phyloP scores from a whole-genome alignment of 2,888 invertebrate genomes.

The Coelinius sp. region DNA sequence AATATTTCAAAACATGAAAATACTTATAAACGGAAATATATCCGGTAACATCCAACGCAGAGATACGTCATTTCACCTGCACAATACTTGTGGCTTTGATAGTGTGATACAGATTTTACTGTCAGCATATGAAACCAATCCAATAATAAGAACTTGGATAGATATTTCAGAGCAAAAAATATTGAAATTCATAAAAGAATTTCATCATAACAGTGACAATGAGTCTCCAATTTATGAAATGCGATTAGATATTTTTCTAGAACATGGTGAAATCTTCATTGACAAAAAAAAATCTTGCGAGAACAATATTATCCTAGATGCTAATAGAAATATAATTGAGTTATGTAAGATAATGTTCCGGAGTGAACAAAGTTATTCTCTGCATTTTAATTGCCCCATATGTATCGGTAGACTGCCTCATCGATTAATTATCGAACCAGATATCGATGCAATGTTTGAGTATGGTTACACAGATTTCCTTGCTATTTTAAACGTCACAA shows the following conservation, averaged over 20 bases:
- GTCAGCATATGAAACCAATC: not conserved
- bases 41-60: not conserved
- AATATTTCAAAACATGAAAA: no score
- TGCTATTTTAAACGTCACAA: not conserved
- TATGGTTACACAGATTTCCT: not conserved
- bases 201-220: not conserved
- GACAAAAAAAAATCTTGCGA: not conserved
- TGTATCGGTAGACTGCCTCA: not conserved
- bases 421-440: not conserved
- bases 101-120: not conserved
- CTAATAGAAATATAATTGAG: not conserved
- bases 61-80: not conserved
- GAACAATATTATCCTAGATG: not conserved
- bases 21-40: not conserved
- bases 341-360: not conserved
- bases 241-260: not conserved
- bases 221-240: not conserved
- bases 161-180: not conserved
- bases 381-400: not conserved
- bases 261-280: not conserved
- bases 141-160: not conserved
- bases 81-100: not conserved
- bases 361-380: not conserved
- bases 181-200: not conserved
- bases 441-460: no score